Evolutionary conservation across 1,140 invertebrate species (phyloP), one percentile per base, ranked within the genome.

Genomic region (Micrasema longulum): DNA sequence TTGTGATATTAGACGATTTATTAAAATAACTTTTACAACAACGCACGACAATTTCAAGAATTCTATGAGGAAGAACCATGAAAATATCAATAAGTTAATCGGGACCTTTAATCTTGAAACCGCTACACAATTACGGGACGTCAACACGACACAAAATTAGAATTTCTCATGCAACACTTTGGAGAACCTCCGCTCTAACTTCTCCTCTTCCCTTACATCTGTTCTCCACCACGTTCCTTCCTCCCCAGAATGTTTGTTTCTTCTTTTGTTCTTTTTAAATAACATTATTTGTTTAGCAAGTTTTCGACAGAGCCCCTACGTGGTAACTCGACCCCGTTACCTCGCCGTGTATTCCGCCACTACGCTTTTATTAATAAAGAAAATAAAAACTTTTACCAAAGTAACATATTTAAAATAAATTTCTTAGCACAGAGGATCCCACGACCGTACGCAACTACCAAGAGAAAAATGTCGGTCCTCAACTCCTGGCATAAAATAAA

Each of bases 231-330:
- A n/a, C 14, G 16, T 18, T 18, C 67, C 9, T 16, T 31, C 45
- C 41, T 1, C 62, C 50, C 38, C 41, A 35, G 53, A 66, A 75
- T 71, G 73, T 75, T 75, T 75, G 73, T 75, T 75, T 75, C 73
- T 75, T 75, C 73, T 75, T 71, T 75, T 75, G 73, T 75, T 75
- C 73, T 75, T 75, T 70, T 75, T 70, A 72, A 75, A 75, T 75
- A 72, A 75, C 73, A 75, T 75, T 71, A 75, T 75, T 75, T 75
- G 73, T 75, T 75, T 72, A 72, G 73, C 60, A 71, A 75, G 73
- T 75, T 75, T 69, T 69, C 69, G 53, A 50, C 47, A 57, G 53
- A 65, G n/a, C 65, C 14, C 36, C 26, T 66, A 68, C 65, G 65
- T 68, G 65, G 55, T 60, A 38, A 35, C 16, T 43, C 16, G 36